Evolutionary conservation across 2,113 vertebrate genomes (phyloP).

Genomic region (Pholis gunnellus): DNA sequence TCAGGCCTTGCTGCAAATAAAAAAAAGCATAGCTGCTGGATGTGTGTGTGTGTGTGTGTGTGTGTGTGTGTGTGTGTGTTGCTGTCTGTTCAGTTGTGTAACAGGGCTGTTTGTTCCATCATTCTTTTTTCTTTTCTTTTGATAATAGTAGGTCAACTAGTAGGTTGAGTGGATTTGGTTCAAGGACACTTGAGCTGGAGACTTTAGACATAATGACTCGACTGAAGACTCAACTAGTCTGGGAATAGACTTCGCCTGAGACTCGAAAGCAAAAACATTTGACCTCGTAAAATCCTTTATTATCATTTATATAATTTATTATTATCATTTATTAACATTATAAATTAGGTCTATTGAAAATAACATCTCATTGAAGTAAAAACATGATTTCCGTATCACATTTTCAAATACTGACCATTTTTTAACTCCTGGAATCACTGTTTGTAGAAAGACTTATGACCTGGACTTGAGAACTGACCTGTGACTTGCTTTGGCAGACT

Average conservation of each 20-base stretch:
- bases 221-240: background rate
- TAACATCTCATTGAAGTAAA: background rate
- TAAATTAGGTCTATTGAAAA: background rate
- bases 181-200: background rate
- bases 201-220: background rate
- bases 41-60: background rate
- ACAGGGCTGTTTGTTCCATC: background rate
- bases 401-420: background rate
- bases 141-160: background rate
- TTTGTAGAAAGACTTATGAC: too few species aligned
- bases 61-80: too few species aligned
- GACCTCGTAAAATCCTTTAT: background rate
- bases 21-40: conserved; percentile 1
- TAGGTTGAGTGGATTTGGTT: conserved; percentile 17
- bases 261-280: background rate
- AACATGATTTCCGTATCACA: background rate
- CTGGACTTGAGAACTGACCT: too few species aligned
- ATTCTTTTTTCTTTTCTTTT: background rate
- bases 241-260: background rate
- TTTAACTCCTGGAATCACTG: background rate
- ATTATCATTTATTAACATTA: too few species aligned
- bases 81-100: background rate
- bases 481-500: too few species aligned
- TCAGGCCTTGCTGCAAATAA: conserved; percentile 19
- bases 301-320: too few species aligned